These are phyloP conservation scores for Selene dorsalis DNA, from an alignment of 2,797 vertebrate genomes.

Conservation along the genomic window DNA sequence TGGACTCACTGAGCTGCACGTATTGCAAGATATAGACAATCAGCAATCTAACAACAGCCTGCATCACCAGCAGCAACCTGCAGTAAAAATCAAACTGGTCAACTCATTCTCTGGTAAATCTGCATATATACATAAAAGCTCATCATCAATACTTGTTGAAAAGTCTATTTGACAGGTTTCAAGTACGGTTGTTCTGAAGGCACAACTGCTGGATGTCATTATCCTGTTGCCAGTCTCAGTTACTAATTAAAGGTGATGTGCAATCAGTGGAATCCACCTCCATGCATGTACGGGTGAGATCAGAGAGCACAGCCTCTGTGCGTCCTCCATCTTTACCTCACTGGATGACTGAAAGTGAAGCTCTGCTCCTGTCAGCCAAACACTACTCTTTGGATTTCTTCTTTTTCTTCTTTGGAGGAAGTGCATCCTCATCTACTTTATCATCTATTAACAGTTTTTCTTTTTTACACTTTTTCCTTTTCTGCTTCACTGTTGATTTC, in stretches of 20 bases:
- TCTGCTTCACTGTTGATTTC: constrained; percentile 39
- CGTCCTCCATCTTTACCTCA: too few relatives aligned
- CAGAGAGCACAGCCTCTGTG: background rate
- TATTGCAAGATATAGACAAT: background rate
- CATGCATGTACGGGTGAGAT: background rate
- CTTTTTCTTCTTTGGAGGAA: constrained; percentile 60
- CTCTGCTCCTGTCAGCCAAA: background rate
- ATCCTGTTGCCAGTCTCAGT: background rate
- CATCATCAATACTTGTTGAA: background rate
- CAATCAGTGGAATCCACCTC: background rate
- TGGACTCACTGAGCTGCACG: background rate
- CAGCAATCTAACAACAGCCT: background rate
- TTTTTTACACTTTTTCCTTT: constrained; percentile 65
- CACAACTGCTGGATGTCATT: background rate
- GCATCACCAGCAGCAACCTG: background rate
- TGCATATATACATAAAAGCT: background rate
- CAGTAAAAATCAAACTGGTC: background rate
- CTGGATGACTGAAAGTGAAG: background rate
- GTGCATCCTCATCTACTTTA: background rate
- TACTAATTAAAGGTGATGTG: background rate
- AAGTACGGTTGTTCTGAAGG: background rate
- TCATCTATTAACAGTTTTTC: constrained; percentile 8
- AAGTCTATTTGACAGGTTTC: background rate
- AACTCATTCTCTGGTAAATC: background rate
- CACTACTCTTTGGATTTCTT: constrained; percentile 53